Evolutionary conservation across 64 coral and sea anemone genomes (phyloP), one percentile per base, ranked within the genome.

Genomic region (Porites lutea): DNA sequence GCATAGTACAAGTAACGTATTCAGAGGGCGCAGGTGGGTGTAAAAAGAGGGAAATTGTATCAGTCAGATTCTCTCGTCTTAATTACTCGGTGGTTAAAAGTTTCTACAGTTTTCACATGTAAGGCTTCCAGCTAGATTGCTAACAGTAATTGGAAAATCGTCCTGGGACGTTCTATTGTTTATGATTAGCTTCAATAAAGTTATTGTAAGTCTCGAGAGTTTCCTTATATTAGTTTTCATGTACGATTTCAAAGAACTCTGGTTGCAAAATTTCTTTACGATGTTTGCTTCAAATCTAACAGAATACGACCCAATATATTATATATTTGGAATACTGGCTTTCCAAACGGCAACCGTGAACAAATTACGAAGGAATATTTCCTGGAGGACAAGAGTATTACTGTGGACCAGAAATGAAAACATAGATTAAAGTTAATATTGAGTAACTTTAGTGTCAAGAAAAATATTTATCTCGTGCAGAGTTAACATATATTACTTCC

Each of bases 401-500:
- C 68, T 71, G 68, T 71, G 68, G 68, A 71, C 68, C 68, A 71
- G n/a, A 71, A 71, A 71, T 71, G 27, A 71, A 72, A 72, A 45
- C 43, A 72, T 72, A 72, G 69, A 72, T 72, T 46, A 72, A 72
- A 72, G 69, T 72, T 72, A 45, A 72, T 72, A 72, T 72, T 72
- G 69, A 37, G 69, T 10, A 72, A 72, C 20, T n/a, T 57, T 57
- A 57, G 4, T 6, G 54, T 57, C 54, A 6, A 57, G 12, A 57
- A 57, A 9, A 6, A 57, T 57, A 57, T 57, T 57, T 57, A 57
- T n/a, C 11, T 68, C 5, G 65, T 16, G 11, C 15, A 68, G 20
- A 68, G 20, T 37, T 71, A 71, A 71, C 0, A 44, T 71, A 71
- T 71, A 71, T 71, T 71, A 71, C 68, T 71, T 71, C 68, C 68